These are phyloP conservation scores for Oryzias melastigma DNA, from an alignment of 2,113 vertebrate genomes.

Conservation along the genomic window DNA sequence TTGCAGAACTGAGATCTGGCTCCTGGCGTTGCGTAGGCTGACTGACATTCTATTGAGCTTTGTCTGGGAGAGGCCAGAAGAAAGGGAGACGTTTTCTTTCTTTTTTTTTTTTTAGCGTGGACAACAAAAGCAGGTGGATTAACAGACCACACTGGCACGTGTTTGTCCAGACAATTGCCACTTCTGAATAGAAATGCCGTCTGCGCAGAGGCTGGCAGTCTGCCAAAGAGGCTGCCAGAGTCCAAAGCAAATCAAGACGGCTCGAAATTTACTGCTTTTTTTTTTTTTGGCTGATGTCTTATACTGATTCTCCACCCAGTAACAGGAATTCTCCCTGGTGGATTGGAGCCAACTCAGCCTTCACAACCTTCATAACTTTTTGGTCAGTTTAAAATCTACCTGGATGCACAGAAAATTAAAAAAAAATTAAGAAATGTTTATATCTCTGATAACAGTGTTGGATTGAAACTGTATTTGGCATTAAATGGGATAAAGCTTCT, in stretches of 20 bases:
- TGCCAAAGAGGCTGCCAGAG: conserved; percentile 45
- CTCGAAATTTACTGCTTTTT: conserved; percentile 20
- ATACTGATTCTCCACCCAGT: conserved; percentile 33
- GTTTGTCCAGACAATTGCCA: conserved; percentile 42
- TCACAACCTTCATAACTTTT: conserved; percentile 46
- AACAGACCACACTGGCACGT: conserved; percentile 37
- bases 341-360: conserved; percentile 46
- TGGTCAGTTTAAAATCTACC: conserved; percentile 49
- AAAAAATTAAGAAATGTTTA: conserved; percentile 11
- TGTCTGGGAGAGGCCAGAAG: conserved; percentile 66
- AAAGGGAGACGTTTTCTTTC: neutral
- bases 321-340: conserved; percentile 51
- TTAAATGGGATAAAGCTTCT: conserved; percentile 30
- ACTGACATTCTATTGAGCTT: conserved; percentile 87
- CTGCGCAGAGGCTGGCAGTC: conserved; percentile 32
- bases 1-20: conserved; percentile 83
- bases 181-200: conserved; percentile 38
- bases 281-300: conserved; percentile 31
- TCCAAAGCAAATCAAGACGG: conserved; percentile 38
- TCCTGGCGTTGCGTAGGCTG: conserved; percentile 85
- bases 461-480: conserved; percentile 6
- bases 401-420: conserved; percentile 20
- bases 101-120: conserved; percentile 32
- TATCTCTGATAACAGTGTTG: conserved; percentile 1
- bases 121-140: conserved; percentile 60